phyloP scores from a whole-genome alignment of 2,797 vertebrate species.

The Poeciliopsis infans region DNA sequence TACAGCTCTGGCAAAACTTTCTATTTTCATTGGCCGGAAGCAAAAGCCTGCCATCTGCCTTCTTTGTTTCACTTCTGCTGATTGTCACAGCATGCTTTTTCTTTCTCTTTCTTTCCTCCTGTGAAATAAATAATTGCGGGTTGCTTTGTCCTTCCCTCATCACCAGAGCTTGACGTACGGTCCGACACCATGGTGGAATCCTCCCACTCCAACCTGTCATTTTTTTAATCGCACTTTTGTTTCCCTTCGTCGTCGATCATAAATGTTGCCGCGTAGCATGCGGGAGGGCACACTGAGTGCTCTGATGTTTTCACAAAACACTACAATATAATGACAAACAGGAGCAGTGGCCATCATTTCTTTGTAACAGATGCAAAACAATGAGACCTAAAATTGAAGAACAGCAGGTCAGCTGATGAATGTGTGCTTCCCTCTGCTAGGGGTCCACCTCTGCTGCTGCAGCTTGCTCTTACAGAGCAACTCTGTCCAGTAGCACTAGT shows the following conservation, averaged over 20 bases:
- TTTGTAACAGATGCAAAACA: neutral
- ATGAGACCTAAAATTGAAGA: neutral
- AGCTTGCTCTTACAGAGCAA: slow-evolving; percentile 18
- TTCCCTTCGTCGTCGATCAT: slow-evolving; percentile 31
- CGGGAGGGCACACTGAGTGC: slow-evolving; percentile 20
- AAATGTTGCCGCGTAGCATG: slow-evolving; percentile 5
- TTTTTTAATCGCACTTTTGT: slow-evolving; percentile 26
- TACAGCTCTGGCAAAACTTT: neutral
- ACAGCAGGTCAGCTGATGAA: neutral
- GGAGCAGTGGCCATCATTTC: neutral
- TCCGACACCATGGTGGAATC: slow-evolving; percentile 15
- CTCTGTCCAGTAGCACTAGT: slow-evolving; percentile 38
- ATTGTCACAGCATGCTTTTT: slow-evolving; percentile 7
- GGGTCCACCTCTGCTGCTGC: slow-evolving; percentile 1
- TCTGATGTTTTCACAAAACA: slow-evolving; percentile 31
- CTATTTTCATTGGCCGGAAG: slow-evolving; percentile 10
- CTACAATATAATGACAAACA: slow-evolving; percentile 14
- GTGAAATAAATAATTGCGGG: slow-evolving; percentile 28
- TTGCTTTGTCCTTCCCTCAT: slow-evolving; percentile 8
- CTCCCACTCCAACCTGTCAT: slow-evolving; percentile 30
- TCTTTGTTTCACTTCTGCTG: slow-evolving; percentile 8
- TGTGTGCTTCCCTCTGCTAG: neutral
- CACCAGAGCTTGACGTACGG: slow-evolving; percentile 7
- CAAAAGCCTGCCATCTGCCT: slow-evolving; percentile 33
- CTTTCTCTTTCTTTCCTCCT: slow-evolving; percentile 1